Conservation (phyloP, 92 coral and sea anemone genomes). For the Porites rus region DNA sequence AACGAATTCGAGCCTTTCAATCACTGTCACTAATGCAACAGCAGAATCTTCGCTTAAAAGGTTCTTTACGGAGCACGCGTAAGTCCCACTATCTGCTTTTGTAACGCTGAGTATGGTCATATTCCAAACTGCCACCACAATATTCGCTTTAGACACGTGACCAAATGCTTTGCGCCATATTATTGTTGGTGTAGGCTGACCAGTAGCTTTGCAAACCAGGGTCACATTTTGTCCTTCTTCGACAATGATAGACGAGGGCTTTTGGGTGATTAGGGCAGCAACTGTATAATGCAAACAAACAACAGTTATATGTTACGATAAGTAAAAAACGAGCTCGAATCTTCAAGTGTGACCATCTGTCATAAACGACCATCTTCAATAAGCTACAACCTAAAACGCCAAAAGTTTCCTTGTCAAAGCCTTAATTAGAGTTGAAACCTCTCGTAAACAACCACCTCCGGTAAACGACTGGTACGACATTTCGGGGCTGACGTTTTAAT, state of each 20-base stretch:
- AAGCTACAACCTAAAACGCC: too few relatives aligned
- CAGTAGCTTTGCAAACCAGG: not conserved
- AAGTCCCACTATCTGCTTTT: conserved; percentile 13
- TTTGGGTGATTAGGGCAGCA: not conserved
- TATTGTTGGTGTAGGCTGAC: conserved; percentile 19
- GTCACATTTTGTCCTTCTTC: conserved; percentile 22
- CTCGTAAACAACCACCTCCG: too few relatives aligned
- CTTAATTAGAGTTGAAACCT: too few relatives aligned
- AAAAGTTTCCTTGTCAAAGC: too few relatives aligned
- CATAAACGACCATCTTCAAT: too few relatives aligned
- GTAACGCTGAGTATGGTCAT: conserved; percentile 8
- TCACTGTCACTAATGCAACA: conserved; percentile 7
- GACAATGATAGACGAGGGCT: conserved; percentile 24
- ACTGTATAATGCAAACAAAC: too few relatives aligned
- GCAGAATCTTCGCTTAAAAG: conserved; percentile 5
- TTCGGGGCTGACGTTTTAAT: too few relatives aligned
- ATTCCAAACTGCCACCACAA: not conserved
- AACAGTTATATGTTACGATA: too few relatives aligned
- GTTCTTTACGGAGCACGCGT: conserved; percentile 24
- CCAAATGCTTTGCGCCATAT: conserved; percentile 13
- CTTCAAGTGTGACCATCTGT: too few relatives aligned
- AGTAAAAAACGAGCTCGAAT: too few relatives aligned
- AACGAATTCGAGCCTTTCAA: not conserved
- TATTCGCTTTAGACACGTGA: not conserved
- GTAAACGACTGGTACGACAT: too few relatives aligned